Conservation (phyloP, 2,888 invertebrate genomes). For the Andrena minutula region DNA sequence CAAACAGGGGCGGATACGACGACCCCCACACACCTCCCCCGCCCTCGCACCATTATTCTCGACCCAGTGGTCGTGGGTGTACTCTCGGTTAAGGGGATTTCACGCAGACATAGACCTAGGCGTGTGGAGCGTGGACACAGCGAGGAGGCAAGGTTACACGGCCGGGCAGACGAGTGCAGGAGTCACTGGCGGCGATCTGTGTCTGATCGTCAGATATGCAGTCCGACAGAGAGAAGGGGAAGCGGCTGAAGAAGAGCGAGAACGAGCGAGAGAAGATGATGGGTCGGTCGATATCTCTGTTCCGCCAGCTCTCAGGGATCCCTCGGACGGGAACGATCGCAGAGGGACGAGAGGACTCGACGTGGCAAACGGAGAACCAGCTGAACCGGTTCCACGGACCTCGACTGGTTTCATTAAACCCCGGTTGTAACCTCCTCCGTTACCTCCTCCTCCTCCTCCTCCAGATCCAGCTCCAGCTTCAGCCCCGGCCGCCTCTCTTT, state of each 20-base stretch:
- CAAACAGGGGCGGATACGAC: conserved; percentile 73
- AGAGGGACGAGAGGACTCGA: conserved; percentile 29
- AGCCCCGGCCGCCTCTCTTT: conserved; percentile 54
- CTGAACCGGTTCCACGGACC: conserved; percentile 80
- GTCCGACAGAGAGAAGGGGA: conserved; percentile 24
- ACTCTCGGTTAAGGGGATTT: conserved; percentile 67
- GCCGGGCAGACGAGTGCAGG: conserved; percentile 45
- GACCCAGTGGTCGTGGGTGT: conserved; percentile 69
- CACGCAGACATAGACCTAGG: conserved; percentile 33
- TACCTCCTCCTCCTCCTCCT: conserved; percentile 44
- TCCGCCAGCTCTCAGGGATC: conserved; percentile 35
- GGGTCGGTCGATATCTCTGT: conserved; percentile 58
- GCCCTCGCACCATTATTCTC: conserved; percentile 64
- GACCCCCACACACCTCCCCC: conserved; percentile 20
- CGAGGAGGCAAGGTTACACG: conserved; percentile 20
- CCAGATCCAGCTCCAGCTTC: conserved; percentile 27
- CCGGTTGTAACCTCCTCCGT: conserved; percentile 78
- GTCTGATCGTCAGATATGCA: conserved; percentile 66
- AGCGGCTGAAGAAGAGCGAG: conserved; percentile 29
- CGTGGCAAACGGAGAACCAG: conserved; percentile 74
- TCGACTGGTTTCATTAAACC: conserved; percentile 82
- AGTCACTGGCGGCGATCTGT: conserved; percentile 68
- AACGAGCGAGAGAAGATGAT: conserved; percentile 48
- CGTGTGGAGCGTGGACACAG: conserved; percentile 1
- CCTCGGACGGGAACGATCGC: conserved; percentile 13